These are phyloP conservation scores for Podocnemis expansa DNA, from an alignment of 2,113 vertebrate species.

Conservation along the genomic window DNA sequence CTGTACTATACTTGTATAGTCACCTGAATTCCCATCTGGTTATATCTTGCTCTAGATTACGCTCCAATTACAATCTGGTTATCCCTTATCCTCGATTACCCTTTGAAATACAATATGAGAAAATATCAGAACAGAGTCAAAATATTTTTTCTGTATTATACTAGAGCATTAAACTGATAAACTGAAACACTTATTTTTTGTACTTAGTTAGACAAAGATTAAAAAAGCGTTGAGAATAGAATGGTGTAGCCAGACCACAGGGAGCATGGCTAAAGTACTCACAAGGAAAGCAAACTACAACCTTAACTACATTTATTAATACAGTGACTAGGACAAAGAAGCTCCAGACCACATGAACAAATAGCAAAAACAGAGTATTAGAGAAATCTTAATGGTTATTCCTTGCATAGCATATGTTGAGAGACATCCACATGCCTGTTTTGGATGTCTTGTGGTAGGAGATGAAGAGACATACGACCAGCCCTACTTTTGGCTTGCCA, in stretches of 20 bases:
- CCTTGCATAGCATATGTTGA: too few species aligned
- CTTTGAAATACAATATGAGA: background rate
- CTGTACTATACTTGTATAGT: background rate
- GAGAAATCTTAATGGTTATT: too few species aligned
- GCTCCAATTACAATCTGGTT: too few species aligned
- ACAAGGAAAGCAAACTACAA: background rate
- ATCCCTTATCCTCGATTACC: background rate
- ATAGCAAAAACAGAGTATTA: too few species aligned
- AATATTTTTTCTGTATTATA: background rate
- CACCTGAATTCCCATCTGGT: background rate
- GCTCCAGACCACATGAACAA: too few species aligned
- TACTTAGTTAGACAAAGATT: background rate
- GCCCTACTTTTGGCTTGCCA: background rate
- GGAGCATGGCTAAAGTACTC: background rate
- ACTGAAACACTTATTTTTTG: background rate
- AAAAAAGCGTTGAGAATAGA: background rate
- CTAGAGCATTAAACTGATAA: background rate
- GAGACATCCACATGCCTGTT: too few species aligned
- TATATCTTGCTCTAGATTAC: too few species aligned
- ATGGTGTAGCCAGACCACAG: background rate
- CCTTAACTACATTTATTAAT: background rate
- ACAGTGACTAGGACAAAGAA: background rate
- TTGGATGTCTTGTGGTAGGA: too few species aligned
- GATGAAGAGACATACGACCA: too few species aligned
- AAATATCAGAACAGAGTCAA: background rate